These are phyloP conservation scores for Caenorhabditis angaria DNA, from an alignment of 2,888 invertebrate species.

Conservation along the genomic window DNA sequence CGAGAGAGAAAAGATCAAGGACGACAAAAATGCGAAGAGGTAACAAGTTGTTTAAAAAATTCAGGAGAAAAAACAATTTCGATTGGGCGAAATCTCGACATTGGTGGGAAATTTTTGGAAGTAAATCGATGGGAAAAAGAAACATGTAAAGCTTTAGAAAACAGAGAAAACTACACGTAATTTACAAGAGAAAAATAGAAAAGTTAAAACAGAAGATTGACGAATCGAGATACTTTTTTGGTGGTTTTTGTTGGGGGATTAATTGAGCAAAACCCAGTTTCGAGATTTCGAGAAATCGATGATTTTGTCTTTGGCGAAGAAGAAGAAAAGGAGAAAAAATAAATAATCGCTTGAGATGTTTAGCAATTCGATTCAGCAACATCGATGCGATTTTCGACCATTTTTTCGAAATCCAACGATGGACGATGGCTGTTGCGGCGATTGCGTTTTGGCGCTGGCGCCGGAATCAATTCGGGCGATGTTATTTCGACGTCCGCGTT, in stretches of 20 bases:
- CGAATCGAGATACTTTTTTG: neutral
- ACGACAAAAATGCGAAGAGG: neutral
- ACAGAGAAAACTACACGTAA: constrained; percentile 12
- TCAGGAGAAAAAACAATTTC: neutral
- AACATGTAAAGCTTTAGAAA: constrained; percentile 5
- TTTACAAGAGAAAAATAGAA: neutral
- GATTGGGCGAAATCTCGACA: constrained; percentile 43
- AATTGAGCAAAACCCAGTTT: constrained; percentile 40
- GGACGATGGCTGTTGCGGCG: constrained; percentile 45
- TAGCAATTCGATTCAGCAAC: too few relatives aligned
- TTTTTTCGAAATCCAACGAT: constrained; percentile 55
- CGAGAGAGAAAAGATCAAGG: too few relatives aligned
- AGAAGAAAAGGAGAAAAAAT: too few relatives aligned
- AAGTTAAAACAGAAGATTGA: neutral
- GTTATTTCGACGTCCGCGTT: constrained; percentile 15
- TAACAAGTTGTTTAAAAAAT: neutral
- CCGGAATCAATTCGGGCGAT: constrained; percentile 17
- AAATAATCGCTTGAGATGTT: too few relatives aligned
- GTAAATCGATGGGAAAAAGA: neutral
- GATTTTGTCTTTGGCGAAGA: neutral
- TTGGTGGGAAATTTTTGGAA: constrained; percentile 22
- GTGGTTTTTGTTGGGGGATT: neutral
- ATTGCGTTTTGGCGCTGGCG: constrained; percentile 36
- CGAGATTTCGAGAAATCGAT: constrained; percentile 28
- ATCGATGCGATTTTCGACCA: constrained; percentile 45